Evolutionary conservation across 2,888 invertebrate species (phyloP), one percentile per base, ranked within the genome.

Genomic region (Aporophyla lueneburgensis): DNA sequence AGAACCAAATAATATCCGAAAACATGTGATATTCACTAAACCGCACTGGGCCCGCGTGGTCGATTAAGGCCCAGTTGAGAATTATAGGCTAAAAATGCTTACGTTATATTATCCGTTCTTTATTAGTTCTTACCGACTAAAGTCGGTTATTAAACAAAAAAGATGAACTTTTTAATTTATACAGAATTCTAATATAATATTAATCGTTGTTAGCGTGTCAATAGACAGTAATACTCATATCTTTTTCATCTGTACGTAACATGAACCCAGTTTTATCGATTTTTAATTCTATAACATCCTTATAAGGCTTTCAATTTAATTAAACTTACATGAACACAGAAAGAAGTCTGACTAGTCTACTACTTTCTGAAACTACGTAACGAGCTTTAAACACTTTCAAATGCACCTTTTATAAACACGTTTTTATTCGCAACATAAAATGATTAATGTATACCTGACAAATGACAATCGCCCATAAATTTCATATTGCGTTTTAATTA

Each of bases 401-500:
- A 86, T 67, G 58, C 68, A 83, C 43, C 65, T 74, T 79, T 79
- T 69, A 58, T 65, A 76, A 74, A 86, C 58, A 63, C 0, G 56
- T 71, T 74, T 56, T 65, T 58, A 59, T 73, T 80, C 14, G 66
- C 61, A 54, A 86, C 49, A 33, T 27, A 46, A 71, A 61, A 79
- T 76, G 51, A 71, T 67, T 54, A 61, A 78, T 66, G 70, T n/a
- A 63, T 53, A 65, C 49, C 56, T 71, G 75, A 83, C 71, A 84
- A 76, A 72, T 71, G 86, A 83, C 77, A 81, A 75, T 74, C 63
- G 78, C 54, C 72, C 63, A 87, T 84, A 84, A 83, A 85, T 78
- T 74, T 59, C 7, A 71, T 59, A 73, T 83, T 83, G 69, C 62
- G 51, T 70, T 76, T 69, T 86, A 87, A 86, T 84, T 87, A 89